A percentile compares a stretch with the other conserved stretches of the same genome.
phyloP scores from a whole-genome alignment of 2,797 vertebrate species.

The Peromyscus aztecus region DNA sequence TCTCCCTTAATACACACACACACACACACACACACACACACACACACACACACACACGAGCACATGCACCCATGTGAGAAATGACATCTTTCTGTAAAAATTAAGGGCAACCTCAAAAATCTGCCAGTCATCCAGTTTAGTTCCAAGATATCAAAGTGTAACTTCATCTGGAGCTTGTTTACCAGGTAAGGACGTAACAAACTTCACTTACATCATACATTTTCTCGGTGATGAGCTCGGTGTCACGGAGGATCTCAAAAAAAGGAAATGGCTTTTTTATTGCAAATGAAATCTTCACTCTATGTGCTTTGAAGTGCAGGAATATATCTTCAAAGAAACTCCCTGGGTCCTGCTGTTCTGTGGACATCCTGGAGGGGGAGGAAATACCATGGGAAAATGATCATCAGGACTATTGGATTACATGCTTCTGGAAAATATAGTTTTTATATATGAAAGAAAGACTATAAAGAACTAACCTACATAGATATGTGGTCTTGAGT shows the following conservation, averaged over 20 bases:
- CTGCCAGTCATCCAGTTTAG: background rate
- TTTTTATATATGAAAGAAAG: background rate
- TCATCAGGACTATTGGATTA: background rate
- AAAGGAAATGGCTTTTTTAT: slow-evolving; percentile 76
- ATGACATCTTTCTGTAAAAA: background rate
- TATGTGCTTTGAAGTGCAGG: slow-evolving; percentile 11
- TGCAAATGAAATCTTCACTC: slow-evolving; percentile 65
- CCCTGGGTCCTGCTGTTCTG: fast-evolving
- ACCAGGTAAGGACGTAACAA: background rate
- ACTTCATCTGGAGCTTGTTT: background rate
- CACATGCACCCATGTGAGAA: too few relatives aligned
- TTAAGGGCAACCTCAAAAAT: background rate
- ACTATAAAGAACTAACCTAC: background rate
- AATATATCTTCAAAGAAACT: fast-evolving
- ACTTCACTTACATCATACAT: slow-evolving; percentile 74
- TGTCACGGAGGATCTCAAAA: slow-evolving; percentile 72
- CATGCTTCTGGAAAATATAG: background rate
- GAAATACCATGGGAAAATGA: background rate
- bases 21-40: background rate
- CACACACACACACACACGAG: background rate
- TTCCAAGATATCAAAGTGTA: background rate
- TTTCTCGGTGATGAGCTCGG: slow-evolving; percentile 54
- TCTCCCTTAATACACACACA: background rate
- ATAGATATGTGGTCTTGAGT: background rate
- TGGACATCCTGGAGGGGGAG: background rate